Evolutionary conservation across 2,888 invertebrate genomes (phyloP).

Genomic region (Pterostichus madidus): DNA sequence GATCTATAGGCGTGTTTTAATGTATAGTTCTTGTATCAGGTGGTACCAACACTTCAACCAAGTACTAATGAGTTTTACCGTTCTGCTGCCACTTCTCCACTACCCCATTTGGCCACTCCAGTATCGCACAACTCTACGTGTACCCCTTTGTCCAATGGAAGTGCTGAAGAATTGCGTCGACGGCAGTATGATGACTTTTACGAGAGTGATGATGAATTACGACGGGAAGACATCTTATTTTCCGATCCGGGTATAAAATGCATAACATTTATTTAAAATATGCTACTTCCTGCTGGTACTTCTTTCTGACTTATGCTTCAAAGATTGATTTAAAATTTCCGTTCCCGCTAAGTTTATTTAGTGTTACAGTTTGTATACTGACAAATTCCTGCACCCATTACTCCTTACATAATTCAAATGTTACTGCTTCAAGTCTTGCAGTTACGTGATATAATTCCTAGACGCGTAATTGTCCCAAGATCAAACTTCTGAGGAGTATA

Average conservation of each 20-base stretch:
- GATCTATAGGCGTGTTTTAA: background rate
- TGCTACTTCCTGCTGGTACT: background rate
- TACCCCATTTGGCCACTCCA: slow-evolving; percentile 78
- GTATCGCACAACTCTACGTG: slow-evolving; percentile 76
- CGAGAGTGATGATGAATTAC: slow-evolving; percentile 94
- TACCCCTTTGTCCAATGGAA: slow-evolving; percentile 83
- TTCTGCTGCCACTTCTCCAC: slow-evolving; percentile 81
- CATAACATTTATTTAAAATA: background rate
- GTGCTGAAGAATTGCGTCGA: slow-evolving; percentile 81
- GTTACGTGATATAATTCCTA: slow-evolving; percentile 87
- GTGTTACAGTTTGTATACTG: too few relatives aligned
- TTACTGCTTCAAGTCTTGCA: too few relatives aligned
- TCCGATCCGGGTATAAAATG: slow-evolving; percentile 83
- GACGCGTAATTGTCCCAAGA: too few relatives aligned
- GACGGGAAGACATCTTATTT: slow-evolving; percentile 92
- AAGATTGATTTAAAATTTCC: too few relatives aligned
- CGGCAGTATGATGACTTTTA: slow-evolving; percentile 87
- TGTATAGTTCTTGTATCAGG: slow-evolving; percentile 58
- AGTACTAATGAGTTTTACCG: slow-evolving; percentile 77
- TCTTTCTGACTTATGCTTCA: too few relatives aligned
- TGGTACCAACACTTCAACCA: slow-evolving; percentile 74
- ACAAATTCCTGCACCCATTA: background rate
- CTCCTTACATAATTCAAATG: background rate
- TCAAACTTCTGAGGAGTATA: background rate
- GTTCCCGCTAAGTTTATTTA: background rate